Evolutionary conservation across 2,797 vertebrate genomes (phyloP).

Genomic region (Megalops cyprinoides): DNA sequence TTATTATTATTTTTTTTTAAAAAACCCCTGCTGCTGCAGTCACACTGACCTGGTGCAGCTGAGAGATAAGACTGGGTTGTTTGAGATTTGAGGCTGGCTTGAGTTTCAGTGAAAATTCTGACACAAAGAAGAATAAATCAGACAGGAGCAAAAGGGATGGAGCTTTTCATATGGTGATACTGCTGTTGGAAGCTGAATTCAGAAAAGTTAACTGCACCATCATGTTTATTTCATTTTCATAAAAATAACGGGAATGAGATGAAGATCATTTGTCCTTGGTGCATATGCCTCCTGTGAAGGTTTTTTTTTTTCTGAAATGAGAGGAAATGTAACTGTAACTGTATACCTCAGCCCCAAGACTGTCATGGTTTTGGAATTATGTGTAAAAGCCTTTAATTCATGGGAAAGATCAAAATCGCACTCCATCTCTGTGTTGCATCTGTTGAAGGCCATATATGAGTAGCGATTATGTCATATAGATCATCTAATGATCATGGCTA

Average conservation of each 20-base stretch:
- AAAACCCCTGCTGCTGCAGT: neutral
- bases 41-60: neutral
- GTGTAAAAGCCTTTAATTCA: no score
- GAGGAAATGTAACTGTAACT: no score
- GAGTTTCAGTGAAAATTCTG: neutral
- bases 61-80: slow-evolving; percentile 9
- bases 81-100: neutral
- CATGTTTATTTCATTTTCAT: neutral
- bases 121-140: neutral
- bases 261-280: no score
- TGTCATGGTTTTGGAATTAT: no score
- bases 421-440: no score
- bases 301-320: no score
- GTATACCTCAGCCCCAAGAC: no score
- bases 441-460: no score
- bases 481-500: neutral
- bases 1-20: slow-evolving; percentile 16
- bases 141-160: neutral
- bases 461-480: neutral
- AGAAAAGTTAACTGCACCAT: neutral
- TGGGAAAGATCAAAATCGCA: no score
- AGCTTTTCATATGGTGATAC: neutral
- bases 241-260: no score
- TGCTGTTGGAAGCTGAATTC: neutral
- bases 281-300: no score